Conservation (phyloP, 1,140 invertebrate species). For the Samia ricini region DNA sequence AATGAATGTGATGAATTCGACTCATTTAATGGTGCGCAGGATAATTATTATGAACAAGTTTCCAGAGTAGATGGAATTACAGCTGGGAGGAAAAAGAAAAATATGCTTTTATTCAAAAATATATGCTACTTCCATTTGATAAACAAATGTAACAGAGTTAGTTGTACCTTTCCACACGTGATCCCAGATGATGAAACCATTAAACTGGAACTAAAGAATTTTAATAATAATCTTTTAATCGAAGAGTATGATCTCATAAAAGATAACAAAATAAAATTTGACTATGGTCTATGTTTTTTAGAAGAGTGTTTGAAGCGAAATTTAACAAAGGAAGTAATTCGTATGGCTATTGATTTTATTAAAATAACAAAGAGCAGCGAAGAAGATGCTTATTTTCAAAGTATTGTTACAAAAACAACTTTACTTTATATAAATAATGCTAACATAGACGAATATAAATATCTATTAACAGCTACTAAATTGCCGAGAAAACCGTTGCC, state of each 20-base stretch:
- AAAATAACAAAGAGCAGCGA: not conserved
- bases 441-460: not conserved
- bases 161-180: not conserved
- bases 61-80: not conserved
- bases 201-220: not conserved
- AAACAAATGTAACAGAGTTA: not conserved
- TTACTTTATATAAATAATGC: constrained; percentile 4
- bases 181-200: not conserved
- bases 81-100: not conserved
- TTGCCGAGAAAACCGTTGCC: not conserved
- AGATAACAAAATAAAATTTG: not conserved
- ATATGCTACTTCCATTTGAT: not conserved
- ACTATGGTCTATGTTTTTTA: not conserved
- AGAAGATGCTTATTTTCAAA: not conserved
- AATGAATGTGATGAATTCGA: not conserved
- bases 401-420: not conserved
- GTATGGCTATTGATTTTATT: not conserved
- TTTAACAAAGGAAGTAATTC: not conserved
- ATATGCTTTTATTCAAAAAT: not conserved
- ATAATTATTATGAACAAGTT: not conserved
- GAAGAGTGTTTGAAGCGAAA: not conserved
- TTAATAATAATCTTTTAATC: not conserved
- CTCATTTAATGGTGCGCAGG: not conserved
- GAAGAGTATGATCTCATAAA: not conserved
- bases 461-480: not conserved